Percentiles rank a stretch among this genome's conserved stretches.
phyloP scores from a whole-genome alignment of 2,888 invertebrate species.

The Koerneria pararmatus region DNA sequence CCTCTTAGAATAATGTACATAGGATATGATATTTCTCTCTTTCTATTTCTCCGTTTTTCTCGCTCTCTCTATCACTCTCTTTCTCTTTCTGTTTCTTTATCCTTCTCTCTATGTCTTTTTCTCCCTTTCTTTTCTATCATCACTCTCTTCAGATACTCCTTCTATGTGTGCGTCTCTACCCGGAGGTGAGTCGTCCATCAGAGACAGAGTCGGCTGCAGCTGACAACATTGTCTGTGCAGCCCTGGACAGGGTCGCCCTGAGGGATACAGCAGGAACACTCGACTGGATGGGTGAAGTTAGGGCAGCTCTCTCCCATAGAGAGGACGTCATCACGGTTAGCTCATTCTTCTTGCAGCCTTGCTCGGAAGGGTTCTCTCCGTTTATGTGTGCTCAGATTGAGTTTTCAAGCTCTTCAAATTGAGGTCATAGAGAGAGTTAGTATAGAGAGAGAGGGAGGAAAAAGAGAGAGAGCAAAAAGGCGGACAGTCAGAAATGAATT shows the following conservation, averaged over 20 bases:
- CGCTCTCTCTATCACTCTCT: too few species aligned
- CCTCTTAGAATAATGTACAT: too few species aligned
- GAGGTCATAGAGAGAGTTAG: too few species aligned
- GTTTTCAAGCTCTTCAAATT: too few species aligned
- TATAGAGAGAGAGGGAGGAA: too few species aligned
- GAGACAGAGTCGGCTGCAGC: neutral
- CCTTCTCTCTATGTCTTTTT: neutral
- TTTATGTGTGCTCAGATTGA: too few species aligned
- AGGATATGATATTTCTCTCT: too few species aligned
- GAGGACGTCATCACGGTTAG: constrained; percentile 13
- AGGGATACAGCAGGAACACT: constrained; percentile 21
- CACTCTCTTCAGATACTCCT: constrained; percentile 10
- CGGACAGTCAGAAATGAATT: too few species aligned
- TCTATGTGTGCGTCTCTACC: constrained; percentile 11
- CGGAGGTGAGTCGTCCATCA: neutral
- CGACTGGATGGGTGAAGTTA: constrained; percentile 22
- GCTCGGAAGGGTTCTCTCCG: too few species aligned
- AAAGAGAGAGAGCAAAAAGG: too few species aligned
- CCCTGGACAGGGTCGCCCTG: constrained; percentile 6
- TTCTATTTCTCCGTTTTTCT: too few species aligned
- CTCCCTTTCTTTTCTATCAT: neutral
- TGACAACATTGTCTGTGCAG: neutral
- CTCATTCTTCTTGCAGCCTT: too few species aligned
- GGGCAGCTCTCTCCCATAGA: constrained; percentile 19
- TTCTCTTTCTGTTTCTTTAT: neutral